Evolutionary conservation across 2,888 invertebrate species (phyloP).

Genomic region (Cyaniris semiargus): DNA sequence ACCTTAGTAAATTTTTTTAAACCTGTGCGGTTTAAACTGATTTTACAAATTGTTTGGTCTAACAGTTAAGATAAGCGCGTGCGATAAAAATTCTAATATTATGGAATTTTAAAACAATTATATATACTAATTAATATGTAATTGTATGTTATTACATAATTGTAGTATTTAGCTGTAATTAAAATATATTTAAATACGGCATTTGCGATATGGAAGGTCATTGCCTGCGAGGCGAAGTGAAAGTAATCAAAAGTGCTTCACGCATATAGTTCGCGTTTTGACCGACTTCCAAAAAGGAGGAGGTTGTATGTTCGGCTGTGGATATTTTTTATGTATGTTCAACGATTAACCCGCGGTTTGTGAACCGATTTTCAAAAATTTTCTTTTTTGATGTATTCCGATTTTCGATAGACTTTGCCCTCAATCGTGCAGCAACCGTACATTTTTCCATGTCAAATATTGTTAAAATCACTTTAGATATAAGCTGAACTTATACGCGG

Average conservation of each 20-base stretch:
- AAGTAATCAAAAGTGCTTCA: slow-evolving; percentile 17
- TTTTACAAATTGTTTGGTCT: not conserved
- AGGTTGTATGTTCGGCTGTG: too few species aligned
- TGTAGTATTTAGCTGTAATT: not conserved
- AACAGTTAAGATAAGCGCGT: not conserved
- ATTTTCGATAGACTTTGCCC: too few species aligned
- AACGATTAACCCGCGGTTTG: too few species aligned
- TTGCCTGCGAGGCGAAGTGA: slow-evolving; percentile 24
- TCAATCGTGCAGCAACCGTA: too few species aligned
- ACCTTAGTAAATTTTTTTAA: too few species aligned
- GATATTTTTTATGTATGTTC: too few species aligned
- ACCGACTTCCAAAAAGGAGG: not conserved
- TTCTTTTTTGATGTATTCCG: not conserved
- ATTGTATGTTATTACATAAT: not conserved
- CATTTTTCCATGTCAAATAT: too few species aligned
- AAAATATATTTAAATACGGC: not conserved
- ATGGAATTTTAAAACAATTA: not conserved
- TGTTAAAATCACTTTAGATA: too few species aligned
- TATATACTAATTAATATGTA: not conserved
- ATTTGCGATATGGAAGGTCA: slow-evolving; percentile 21
- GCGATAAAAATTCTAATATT: not conserved
- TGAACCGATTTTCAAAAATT: not conserved
- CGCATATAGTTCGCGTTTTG: not conserved
- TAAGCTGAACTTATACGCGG: too few species aligned
- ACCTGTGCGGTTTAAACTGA: too few species aligned